Percentiles rank a stretch among this genome's conserved stretches.
phyloP scores from a whole-genome alignment of 2,888 invertebrate species.

The Drosophila differens region DNA sequence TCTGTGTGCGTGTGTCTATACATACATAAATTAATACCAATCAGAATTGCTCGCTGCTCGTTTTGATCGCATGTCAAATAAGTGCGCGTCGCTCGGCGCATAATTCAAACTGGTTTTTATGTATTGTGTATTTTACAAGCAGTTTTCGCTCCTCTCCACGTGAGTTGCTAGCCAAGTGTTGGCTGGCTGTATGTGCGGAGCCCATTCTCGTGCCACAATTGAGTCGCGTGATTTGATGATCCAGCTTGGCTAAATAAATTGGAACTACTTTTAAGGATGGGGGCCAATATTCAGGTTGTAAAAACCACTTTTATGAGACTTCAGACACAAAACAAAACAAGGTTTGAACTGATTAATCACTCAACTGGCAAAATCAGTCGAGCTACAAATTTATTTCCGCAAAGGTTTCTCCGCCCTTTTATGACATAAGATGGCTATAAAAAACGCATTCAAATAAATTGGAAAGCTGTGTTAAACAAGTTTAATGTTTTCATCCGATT shows the following conservation, averaged over 20 bases:
- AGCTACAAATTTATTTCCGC: neutral
- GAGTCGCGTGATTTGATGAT: slow-evolving; percentile 33
- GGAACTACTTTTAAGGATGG: neutral
- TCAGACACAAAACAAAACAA: neutral
- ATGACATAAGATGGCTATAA: neutral
- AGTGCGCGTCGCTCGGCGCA: slow-evolving; percentile 64
- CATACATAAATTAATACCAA: slow-evolving; percentile 72
- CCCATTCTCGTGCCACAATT: slow-evolving; percentile 4
- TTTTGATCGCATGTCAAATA: slow-evolving; percentile 71
- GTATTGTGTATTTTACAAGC: slow-evolving; percentile 24
- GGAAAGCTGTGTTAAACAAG: neutral
- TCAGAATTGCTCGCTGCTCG: slow-evolving; percentile 59
- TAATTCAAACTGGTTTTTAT: slow-evolving; percentile 72
- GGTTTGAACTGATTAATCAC: neutral
- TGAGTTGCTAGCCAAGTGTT: slow-evolving; percentile 30
- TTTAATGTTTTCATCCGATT: neutral
- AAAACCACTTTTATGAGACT: neutral
- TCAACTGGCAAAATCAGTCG: slow-evolving; percentile 1
- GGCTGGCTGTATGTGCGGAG: slow-evolving; percentile 4
- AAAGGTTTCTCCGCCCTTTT: neutral
- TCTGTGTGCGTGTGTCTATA: slow-evolving; percentile 7
- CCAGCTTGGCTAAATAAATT: slow-evolving; percentile 34
- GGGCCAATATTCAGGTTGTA: neutral
- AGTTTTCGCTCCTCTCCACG: slow-evolving; percentile 41
- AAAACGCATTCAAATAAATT: neutral